Evolutionary conservation across 2,113 vertebrate genomes (phyloP).

Genomic region (Alethe castanea): DNA sequence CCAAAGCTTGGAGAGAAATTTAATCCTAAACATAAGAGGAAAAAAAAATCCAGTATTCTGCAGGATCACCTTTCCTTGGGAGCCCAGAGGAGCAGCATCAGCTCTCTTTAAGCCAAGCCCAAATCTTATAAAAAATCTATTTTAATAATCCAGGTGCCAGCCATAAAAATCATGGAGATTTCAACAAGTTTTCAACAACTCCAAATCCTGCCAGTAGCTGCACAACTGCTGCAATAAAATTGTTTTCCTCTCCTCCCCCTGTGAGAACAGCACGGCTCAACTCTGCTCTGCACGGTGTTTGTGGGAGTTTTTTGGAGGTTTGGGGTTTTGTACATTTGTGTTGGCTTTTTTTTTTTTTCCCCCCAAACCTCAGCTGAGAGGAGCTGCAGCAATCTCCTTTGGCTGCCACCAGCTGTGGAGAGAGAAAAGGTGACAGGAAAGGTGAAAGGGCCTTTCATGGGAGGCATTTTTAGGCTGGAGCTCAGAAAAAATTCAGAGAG

Average conservation of each 20-base stretch:
- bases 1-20: not conserved
- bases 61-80: not conserved
- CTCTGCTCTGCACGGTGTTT: not conserved
- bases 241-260: not conserved
- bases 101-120: no score
- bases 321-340: not conserved
- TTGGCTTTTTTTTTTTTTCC: not conserved
- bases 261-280: not conserved
- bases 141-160: not conserved
- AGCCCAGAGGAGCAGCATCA: not conserved
- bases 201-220: not conserved
- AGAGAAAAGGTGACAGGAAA: not conserved
- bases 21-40: not conserved
- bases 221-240: not conserved
- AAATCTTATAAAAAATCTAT: no score
- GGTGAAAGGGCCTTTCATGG: not conserved
- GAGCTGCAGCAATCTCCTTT: not conserved
- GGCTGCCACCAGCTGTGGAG: not conserved
- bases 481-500: not conserved
- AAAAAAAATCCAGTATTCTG: not conserved
- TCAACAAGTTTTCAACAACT: not conserved
- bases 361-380: slow-evolving; percentile 15
- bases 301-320: not conserved
- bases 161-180: no score
- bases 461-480: not conserved